Base-by-base conservation (phyloP, 1,140 invertebrate genomes). In the Centruroides vittatus region DNA sequence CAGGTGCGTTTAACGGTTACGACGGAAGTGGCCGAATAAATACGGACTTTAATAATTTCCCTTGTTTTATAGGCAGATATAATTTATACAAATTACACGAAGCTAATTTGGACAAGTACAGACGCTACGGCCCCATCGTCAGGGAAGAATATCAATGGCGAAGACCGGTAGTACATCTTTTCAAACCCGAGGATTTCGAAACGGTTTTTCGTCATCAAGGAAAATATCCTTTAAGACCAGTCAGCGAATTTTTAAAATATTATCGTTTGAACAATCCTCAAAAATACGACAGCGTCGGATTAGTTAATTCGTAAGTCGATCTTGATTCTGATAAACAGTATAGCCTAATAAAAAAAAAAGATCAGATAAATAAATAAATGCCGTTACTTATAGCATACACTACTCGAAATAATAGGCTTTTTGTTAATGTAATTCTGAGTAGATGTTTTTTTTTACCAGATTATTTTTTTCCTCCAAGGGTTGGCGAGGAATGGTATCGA, bases 41-140 rank as follows among this genome's bases (percentile, higher is more conserved):
- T 41, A 41, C 8, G 41, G 8, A 41, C 41, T 41, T 41, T 41
- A 3, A 41, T 41, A 41, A 41, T 41, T 41, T 41, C 5, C 41
- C 41, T 41, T 41, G 41, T 34, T 41, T 54, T 34, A n/a, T 35
- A 65, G 82, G 84, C 9, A 73, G 78, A 50, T 90, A 88, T 68
- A 79, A 78, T 65, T 77, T 88, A 72, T 81, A 81, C 58, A 84
- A 86, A 69, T 74, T 90, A 36, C 88, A 90, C 71, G 83, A 88
- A 65, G 85, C 84, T 59, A 88, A 90, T 72, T 78, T 80, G 80
- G 85, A 85, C 84, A 82, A 79, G 75, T 81, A 82, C 35, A 34
- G 58, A 6, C 57, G 61, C 8, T 73, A 71, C 61, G 72, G 72
- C 0, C 63, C 66, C 9, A 66, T 73, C 7, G 60, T 70, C 8